A percentile compares a stretch with the other conserved stretches of the same genome.
These are phyloP conservation scores for Platygyra sinensis DNA, from an alignment of 64 coral and sea anemone genomes.

Conservation along the genomic window DNA sequence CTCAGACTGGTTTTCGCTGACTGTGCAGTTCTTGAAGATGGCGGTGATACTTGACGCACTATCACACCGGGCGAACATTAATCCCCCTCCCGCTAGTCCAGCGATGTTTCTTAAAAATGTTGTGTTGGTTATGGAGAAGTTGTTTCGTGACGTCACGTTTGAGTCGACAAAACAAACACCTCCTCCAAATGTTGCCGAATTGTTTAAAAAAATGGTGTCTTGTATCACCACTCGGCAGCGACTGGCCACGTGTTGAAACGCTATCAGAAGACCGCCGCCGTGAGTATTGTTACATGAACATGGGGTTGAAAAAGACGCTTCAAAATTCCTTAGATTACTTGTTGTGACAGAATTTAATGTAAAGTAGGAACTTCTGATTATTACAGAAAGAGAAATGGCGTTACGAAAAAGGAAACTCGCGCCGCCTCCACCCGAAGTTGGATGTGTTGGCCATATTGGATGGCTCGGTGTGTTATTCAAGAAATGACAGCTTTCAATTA, in stretches of 20 bases:
- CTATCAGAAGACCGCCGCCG: constrained; percentile 62
- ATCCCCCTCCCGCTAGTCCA: constrained; percentile 66
- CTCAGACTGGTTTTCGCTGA: constrained; percentile 46
- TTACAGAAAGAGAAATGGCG: constrained; percentile 24
- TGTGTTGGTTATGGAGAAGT: constrained; percentile 22
- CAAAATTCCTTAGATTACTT: constrained; percentile 23
- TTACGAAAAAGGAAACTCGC: constrained; percentile 43
- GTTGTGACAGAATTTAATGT: constrained; percentile 64
- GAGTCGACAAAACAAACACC: constrained; percentile 49
- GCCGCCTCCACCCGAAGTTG: constrained; percentile 49
- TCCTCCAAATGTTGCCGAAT: constrained; percentile 78
- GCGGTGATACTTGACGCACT: constrained; percentile 14
- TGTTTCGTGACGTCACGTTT: constrained; percentile 38
- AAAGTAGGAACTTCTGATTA: constrained; percentile 54
- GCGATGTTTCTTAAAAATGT: constrained; percentile 34
- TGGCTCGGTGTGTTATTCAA: constrained; percentile 72
- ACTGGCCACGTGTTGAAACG: constrained; percentile 23
- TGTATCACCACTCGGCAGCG: constrained; percentile 50
- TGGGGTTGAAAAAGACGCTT: constrained; percentile 55
- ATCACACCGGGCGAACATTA: constrained; percentile 61
- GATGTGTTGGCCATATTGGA: background rate
- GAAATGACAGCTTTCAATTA: constrained; percentile 55
- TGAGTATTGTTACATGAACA: constrained; percentile 24
- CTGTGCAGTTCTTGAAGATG: constrained; percentile 40
- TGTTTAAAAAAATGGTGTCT: constrained; percentile 48